Conservation (phyloP, 2,113 vertebrate species). For the Solea senegalensis region DNA sequence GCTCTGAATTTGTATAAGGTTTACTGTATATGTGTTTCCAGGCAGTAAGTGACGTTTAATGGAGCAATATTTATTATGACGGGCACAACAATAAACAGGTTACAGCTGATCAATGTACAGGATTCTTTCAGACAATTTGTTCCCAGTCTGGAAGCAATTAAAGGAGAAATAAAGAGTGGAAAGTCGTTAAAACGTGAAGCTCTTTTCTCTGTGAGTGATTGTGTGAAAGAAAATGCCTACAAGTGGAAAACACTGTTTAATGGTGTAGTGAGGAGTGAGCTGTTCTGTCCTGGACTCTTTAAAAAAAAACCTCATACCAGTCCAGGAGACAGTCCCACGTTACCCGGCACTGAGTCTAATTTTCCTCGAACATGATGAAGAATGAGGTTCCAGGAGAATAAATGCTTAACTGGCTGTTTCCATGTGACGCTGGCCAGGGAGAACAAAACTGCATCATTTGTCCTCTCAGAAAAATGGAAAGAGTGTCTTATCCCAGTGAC, state of each 20-base stretch:
- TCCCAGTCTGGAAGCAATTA: background rate
- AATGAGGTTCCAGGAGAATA: constrained; percentile 19
- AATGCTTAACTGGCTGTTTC: constrained; percentile 28
- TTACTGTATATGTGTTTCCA: too few relatives aligned
- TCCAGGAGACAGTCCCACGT: constrained; percentile 37
- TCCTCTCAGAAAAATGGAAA: constrained; percentile 30
- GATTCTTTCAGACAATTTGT: too few relatives aligned
- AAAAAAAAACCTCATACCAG: constrained; percentile 13
- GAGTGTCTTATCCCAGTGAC: background rate
- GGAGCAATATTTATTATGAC: too few relatives aligned
- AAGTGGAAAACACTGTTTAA: constrained; percentile 39
- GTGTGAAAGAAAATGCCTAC: constrained; percentile 5
- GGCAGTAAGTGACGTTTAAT: too few relatives aligned
- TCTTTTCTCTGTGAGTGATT: background rate
- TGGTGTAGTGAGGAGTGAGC: constrained; percentile 22
- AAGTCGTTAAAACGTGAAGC: background rate
- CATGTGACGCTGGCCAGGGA: background rate
- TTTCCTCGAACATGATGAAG: constrained; percentile 45
- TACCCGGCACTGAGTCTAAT: constrained; percentile 19
- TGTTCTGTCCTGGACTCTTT: constrained; percentile 12
- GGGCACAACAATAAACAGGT: too few relatives aligned
- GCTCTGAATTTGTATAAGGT: too few relatives aligned
- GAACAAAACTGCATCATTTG: background rate
- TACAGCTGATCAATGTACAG: too few relatives aligned
- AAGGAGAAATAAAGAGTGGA: background rate